Evolutionary conservation across 2,113 vertebrate species (phyloP).

Genomic region (Rhineura floridana): DNA sequence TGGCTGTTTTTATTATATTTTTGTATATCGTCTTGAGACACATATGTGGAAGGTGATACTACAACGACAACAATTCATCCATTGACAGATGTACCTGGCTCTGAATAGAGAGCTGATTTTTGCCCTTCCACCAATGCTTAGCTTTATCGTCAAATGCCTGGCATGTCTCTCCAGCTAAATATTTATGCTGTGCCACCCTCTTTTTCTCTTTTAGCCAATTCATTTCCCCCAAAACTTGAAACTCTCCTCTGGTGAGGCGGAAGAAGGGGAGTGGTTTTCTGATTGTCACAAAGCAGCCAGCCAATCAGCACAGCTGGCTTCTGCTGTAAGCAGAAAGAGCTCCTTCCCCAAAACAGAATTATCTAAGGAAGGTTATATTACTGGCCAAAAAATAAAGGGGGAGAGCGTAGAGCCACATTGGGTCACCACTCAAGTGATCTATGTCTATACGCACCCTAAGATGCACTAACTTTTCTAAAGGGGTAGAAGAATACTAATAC

Average conservation of each 20-base stretch:
- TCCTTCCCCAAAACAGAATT: background rate
- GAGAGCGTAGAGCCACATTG: background rate
- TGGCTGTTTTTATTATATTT: too few relatives aligned
- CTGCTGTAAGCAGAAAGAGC: background rate
- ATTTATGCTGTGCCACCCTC: background rate
- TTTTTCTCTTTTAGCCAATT: background rate
- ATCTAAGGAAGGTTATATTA: background rate
- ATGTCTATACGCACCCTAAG: background rate
- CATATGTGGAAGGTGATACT: too few relatives aligned
- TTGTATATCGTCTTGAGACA: too few relatives aligned
- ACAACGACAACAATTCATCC: too few relatives aligned
- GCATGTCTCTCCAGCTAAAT: background rate
- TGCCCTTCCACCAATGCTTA: background rate
- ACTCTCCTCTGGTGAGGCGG: background rate
- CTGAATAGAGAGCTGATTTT: background rate
- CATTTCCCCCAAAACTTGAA: background rate
- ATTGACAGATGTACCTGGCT: background rate
- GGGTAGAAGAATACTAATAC: background rate
- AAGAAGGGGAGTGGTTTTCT: background rate
- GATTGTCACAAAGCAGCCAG: background rate
- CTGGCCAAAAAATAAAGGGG: background rate
- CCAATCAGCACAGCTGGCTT: too few relatives aligned
- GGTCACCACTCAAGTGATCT: background rate
- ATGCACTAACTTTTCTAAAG: background rate
- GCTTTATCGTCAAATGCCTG: background rate